Evolutionary conservation across 2,113 vertebrate genomes (phyloP).

Genomic region (Neomonachus schauinslandi): DNA sequence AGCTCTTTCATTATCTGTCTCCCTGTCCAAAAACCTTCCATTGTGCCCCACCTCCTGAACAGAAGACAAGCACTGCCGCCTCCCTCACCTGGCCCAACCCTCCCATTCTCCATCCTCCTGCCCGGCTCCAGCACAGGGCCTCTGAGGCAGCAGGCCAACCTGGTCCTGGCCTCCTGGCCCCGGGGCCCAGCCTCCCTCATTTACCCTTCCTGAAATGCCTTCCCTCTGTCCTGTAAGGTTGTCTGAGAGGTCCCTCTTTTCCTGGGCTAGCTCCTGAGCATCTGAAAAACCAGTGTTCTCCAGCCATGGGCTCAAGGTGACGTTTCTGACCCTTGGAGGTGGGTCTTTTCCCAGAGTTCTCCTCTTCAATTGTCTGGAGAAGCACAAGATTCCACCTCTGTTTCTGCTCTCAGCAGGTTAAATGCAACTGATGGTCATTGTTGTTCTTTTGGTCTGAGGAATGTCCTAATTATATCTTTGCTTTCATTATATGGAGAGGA

Average conservation of each 20-base stretch:
- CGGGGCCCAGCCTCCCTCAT: fast-evolving
- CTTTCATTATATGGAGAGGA: background rate
- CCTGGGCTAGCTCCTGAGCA: background rate
- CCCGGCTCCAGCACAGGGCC: background rate
- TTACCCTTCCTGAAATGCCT: background rate
- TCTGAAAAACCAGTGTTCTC: background rate
- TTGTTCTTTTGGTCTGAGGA: background rate
- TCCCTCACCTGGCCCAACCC: background rate
- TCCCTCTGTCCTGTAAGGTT: background rate
- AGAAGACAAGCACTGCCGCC: background rate
- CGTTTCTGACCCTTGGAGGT: background rate
- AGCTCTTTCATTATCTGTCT: background rate
- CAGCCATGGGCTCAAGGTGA: background rate
- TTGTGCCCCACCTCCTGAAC: background rate
- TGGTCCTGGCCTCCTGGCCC: background rate
- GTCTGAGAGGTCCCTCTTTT: background rate
- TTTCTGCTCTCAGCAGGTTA: background rate
- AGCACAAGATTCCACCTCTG: background rate
- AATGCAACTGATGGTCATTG: background rate
- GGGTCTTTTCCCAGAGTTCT: conserved; percentile 26
- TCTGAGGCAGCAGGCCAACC: background rate
- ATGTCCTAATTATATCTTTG: background rate
- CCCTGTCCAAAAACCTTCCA: background rate
- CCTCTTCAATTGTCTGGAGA: background rate
- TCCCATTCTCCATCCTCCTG: fast-evolving